phyloP scores from a whole-genome alignment of 2,797 vertebrate genomes.

The Anguilla marmorata region DNA sequence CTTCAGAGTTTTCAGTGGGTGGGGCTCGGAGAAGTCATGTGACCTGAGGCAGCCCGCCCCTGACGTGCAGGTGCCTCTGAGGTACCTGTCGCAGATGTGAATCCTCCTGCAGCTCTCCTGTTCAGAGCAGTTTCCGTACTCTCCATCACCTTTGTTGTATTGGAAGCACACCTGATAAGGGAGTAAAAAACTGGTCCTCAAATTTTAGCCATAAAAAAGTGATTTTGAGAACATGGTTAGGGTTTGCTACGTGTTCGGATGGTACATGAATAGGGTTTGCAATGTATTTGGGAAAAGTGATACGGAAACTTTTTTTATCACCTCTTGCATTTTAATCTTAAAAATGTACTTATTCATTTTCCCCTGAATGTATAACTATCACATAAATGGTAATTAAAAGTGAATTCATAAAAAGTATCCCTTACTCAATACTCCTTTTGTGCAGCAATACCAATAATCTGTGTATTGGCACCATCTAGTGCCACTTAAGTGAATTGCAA shows the following conservation, averaged over 20 bases:
- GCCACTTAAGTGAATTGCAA: background rate
- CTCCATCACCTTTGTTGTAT: slow-evolving; percentile 67
- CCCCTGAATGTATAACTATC: background rate
- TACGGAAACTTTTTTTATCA: background rate
- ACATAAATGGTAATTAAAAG: background rate
- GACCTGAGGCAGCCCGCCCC: slow-evolving; percentile 47
- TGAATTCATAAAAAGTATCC: background rate
- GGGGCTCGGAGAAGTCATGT: slow-evolving; percentile 61
- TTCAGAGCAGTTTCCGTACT: slow-evolving; percentile 54
- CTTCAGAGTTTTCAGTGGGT: slow-evolving; percentile 56
- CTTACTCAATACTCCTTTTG: background rate
- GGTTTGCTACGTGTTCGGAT: background rate
- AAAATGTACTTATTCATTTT: background rate
- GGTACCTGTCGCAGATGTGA: slow-evolving; percentile 65
- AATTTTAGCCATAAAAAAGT: background rate
- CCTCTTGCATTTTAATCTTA: background rate
- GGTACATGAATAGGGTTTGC: too few relatives aligned
- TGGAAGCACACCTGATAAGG: slow-evolving; percentile 58
- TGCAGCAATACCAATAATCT: background rate
- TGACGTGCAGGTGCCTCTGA: slow-evolving; percentile 48
- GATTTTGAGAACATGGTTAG: background rate
- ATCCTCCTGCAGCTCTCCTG: slow-evolving; percentile 56
- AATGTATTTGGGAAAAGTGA: background rate
- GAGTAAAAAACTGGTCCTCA: background rate
- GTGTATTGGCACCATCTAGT: background rate